Percentiles rank a stretch among this genome's conserved stretches.
Conservation (phyloP, 2,113 vertebrate species). For the Agelaius phoeniceus region DNA sequence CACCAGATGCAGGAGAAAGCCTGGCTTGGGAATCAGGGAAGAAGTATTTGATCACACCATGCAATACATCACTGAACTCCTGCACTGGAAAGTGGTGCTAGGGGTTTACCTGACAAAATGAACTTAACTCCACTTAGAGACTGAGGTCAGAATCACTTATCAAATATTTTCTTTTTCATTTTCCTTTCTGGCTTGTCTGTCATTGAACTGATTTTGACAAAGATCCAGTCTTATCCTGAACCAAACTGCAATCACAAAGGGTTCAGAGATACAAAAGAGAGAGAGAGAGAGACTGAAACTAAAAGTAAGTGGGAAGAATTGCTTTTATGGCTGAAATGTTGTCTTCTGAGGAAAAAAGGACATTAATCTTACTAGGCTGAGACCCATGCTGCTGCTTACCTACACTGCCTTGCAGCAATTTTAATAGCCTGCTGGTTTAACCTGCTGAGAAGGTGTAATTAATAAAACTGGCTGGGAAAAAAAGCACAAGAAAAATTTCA, state of each 20-base stretch:
- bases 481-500: background rate
- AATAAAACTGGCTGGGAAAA: slow-evolving; percentile 41
- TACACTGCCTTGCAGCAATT: slow-evolving; percentile 49
- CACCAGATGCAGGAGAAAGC: background rate
- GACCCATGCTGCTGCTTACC: slow-evolving; percentile 33
- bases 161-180: background rate
- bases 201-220: slow-evolving; percentile 41
- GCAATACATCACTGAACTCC: slow-evolving; percentile 7
- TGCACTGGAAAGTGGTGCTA: background rate
- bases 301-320: background rate
- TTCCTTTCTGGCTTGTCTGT: background rate
- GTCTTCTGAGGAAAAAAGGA: slow-evolving; percentile 7
- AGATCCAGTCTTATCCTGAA: background rate
- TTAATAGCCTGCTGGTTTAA: slow-evolving; percentile 54
- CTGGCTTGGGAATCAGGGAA: background rate
- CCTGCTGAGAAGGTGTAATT: slow-evolving; percentile 65
- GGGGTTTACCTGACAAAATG: background rate
- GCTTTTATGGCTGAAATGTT: slow-evolving; percentile 19
- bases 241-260: background rate
- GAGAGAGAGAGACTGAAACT: background rate
- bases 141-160: slow-evolving; percentile 18
- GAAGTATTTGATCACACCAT: background rate
- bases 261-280: background rate
- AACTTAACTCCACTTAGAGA: background rate
- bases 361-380: slow-evolving; percentile 55